Evolutionary conservation across 2,888 invertebrate genomes (phyloP).

Genomic region (Schizaphis graminum): DNA sequence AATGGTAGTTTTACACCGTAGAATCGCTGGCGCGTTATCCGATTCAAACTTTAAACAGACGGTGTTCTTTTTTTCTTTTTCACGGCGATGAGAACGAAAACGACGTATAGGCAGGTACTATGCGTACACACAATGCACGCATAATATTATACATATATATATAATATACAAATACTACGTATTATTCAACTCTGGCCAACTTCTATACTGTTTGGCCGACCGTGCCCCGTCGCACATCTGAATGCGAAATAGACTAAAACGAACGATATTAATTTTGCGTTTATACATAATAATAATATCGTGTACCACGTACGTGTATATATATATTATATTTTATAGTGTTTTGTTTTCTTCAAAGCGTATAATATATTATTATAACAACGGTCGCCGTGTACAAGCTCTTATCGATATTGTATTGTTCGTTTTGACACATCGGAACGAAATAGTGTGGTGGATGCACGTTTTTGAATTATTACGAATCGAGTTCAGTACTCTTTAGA

Average conservation of each 20-base stretch:
- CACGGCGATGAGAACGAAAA: not conserved
- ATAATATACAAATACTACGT: not conserved
- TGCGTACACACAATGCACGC: not conserved
- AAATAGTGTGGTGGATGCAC: not conserved
- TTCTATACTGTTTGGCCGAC: not conserved
- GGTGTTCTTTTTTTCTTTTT: not conserved
- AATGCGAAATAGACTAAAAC: not conserved
- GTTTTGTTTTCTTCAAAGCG: not conserved
- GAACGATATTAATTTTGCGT: not conserved
- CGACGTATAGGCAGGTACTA: not conserved
- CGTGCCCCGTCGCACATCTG: not conserved
- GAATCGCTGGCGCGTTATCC: not conserved
- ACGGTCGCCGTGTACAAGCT: not conserved
- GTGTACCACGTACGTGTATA: not conserved
- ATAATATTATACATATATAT: not conserved
- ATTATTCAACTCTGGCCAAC: not conserved
- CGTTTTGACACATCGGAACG: not conserved
- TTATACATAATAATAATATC: not conserved
- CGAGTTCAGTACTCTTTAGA: not conserved
- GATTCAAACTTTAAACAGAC: not conserved
- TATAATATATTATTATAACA: not conserved
- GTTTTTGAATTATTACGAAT: not conserved
- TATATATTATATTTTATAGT: not conserved
- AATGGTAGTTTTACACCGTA: not conserved
- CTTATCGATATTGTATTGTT: not conserved